phyloP scores from a whole-genome alignment of 2,797 vertebrate genomes.

The Furcifer pardalis region DNA sequence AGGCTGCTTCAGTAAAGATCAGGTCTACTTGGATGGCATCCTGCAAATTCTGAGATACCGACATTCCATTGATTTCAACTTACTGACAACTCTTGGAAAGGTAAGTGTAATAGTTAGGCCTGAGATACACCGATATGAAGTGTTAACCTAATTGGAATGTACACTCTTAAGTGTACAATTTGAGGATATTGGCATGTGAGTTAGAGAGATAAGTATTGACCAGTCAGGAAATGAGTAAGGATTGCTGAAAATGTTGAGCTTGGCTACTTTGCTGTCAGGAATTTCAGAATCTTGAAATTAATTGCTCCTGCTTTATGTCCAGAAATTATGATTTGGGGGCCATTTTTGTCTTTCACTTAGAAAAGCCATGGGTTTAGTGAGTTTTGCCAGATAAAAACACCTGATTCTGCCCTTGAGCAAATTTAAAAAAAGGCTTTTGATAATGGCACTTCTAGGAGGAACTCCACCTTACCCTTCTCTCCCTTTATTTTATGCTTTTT shows the following conservation, averaged over 20 bases:
- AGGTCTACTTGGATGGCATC: conserved; percentile 94
- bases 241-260: neutral
- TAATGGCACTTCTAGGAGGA: neutral
- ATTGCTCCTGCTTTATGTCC: neutral
- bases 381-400: neutral
- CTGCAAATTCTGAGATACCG: conserved; percentile 90
- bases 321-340: neutral
- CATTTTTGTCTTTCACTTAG: neutral
- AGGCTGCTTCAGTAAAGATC: conserved; percentile 98
- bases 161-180: neutral
- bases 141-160: neutral
- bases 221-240: neutral
- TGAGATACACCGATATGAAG: neutral
- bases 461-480: neutral
- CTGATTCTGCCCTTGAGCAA: neutral
- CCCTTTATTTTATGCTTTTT: neutral
- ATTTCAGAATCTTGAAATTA: neutral
- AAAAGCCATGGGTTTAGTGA: neutral
- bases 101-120: conserved; percentile 69
- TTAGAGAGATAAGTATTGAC: neutral
- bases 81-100: conserved; percentile 92
- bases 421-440: neutral
- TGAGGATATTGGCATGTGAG: neutral
- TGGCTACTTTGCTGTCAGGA: neutral
- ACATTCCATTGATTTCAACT: conserved; percentile 89